Evolutionary conservation across 2,888 invertebrate genomes (phyloP).

Genomic region (Neria commutata): DNA sequence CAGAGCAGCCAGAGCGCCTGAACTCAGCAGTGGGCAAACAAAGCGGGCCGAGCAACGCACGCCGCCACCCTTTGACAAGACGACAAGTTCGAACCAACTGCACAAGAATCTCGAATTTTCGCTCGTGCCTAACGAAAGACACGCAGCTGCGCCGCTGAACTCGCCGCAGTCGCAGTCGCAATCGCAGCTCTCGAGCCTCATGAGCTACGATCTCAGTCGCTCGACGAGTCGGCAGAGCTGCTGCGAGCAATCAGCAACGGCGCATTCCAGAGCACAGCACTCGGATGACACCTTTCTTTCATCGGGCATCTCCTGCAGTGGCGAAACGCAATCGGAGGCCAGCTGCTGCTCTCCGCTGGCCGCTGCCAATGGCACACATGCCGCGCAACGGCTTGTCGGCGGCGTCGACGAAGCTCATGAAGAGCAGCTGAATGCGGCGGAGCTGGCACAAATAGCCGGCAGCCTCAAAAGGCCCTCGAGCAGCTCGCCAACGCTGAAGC

Average conservation of each 20-base stretch:
- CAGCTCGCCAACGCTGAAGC: constrained; percentile 23
- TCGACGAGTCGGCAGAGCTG: constrained; percentile 37
- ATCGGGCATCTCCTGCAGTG: constrained; percentile 59
- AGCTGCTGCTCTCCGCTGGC: constrained; percentile 33
- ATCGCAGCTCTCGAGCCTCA: constrained; percentile 43
- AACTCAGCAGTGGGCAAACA: constrained; percentile 3
- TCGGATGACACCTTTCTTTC: constrained; percentile 55
- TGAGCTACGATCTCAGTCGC: constrained; percentile 43
- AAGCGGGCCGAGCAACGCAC: constrained; percentile 6
- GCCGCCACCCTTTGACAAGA: too few relatives aligned
- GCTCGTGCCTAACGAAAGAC: constrained; percentile 43
- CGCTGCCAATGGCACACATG: constrained; percentile 25
- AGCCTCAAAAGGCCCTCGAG: constrained; percentile 34
- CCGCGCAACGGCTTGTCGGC: constrained; percentile 14
- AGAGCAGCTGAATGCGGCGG: constrained; percentile 45
- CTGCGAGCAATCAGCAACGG: neutral
- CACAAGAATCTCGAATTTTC: constrained; percentile 40
- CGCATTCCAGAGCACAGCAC: constrained; percentile 5
- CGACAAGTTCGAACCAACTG: too few relatives aligned
- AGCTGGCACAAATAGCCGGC: constrained; percentile 51
- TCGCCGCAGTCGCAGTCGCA: constrained; percentile 5
- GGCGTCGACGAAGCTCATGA: constrained; percentile 29
- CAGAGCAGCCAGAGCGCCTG: neutral
- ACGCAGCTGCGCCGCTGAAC: constrained; percentile 37
- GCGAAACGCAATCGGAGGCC: constrained; percentile 52